Conservation (phyloP, 23 tunicate genomes). For the Trididemnum miniatum region DNA sequence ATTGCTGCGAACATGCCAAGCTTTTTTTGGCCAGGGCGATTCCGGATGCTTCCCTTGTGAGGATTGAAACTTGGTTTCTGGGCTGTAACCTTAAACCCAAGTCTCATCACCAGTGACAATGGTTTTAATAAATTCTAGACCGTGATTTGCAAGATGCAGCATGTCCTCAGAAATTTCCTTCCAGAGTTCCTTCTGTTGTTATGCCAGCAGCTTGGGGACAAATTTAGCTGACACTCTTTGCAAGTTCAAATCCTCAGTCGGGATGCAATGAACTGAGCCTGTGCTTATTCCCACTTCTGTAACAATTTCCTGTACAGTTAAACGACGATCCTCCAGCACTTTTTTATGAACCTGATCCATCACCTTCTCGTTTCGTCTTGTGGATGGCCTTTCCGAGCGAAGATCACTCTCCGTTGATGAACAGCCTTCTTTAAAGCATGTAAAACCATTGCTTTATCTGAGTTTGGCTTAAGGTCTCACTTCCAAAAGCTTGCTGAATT, state of each 20-base stretch:
- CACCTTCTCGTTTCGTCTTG: constrained; percentile 41
- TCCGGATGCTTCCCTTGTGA: constrained; percentile 24
- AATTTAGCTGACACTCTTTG: constrained; percentile 34
- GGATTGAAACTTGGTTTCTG: constrained; percentile 36
- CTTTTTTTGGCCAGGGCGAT: constrained; percentile 25
- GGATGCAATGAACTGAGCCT: constrained; percentile 35
- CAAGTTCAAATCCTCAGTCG: constrained; percentile 25
- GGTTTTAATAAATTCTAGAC: constrained; percentile 21
- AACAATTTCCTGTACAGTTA: constrained; percentile 33
- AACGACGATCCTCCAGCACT: constrained; percentile 39
- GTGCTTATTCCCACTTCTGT: constrained; percentile 34
- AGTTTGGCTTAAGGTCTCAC: constrained; percentile 35
- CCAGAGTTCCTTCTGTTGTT: constrained; percentile 29
- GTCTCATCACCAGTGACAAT: constrained; percentile 22
- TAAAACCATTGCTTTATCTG: constrained; percentile 37
- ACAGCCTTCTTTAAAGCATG: constrained; percentile 33
- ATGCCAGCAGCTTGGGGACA: constrained; percentile 34
- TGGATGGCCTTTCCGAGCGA: constrained; percentile 33
- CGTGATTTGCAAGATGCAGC: constrained; percentile 17
- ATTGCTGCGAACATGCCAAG: constrained; percentile 28
- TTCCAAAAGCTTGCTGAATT: constrained; percentile 35
- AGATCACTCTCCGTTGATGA: constrained; percentile 30
- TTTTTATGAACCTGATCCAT: constrained; percentile 11
- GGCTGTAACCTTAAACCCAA: constrained; percentile 23
- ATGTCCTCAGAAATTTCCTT: constrained; percentile 36